Evolutionary conservation across 2,888 invertebrate genomes (phyloP).

Genomic region (Escarpia spicata): DNA sequence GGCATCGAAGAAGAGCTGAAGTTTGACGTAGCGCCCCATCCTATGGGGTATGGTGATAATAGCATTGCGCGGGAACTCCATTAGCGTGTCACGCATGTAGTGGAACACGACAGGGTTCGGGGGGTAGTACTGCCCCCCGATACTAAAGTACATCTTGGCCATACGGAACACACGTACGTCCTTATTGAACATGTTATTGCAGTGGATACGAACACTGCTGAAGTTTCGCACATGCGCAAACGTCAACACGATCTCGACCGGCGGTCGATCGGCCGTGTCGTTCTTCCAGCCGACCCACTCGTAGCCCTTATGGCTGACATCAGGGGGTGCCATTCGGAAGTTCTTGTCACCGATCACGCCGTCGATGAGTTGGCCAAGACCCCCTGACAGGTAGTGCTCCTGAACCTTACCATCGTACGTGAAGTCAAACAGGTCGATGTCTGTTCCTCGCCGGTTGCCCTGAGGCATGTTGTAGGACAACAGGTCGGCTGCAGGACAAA

Average conservation of each 20-base stretch:
- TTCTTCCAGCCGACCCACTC: constrained; percentile 91
- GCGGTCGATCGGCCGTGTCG: constrained; percentile 60
- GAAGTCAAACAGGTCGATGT: constrained; percentile 84
- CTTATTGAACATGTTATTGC: constrained; percentile 86
- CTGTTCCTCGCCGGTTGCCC: constrained; percentile 83
- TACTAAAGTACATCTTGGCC: constrained; percentile 78
- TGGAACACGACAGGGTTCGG: constrained; percentile 76
- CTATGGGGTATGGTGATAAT: constrained; percentile 83
- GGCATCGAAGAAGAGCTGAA: constrained; percentile 80
- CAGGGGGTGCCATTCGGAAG: constrained; percentile 75
- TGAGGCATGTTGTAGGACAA: constrained; percentile 89
- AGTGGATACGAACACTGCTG: constrained; percentile 81
- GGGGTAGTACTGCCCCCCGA: constrained; percentile 81
- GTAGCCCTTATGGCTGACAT: constrained; percentile 64
- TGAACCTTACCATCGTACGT: constrained; percentile 78
- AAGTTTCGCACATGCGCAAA: constrained; percentile 92
- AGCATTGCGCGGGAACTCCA: constrained; percentile 85
- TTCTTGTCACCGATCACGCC: constrained; percentile 73
- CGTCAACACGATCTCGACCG: constrained; percentile 82
- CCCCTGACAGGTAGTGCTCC: constrained; percentile 73
- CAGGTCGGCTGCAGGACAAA: constrained; percentile 75
- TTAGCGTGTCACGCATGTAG: constrained; percentile 80
- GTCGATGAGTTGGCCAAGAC: constrained; percentile 85
- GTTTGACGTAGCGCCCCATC: constrained; percentile 82
- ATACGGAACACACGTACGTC: constrained; percentile 86